Conservation (phyloP, 1,140 invertebrate genomes). For the Dinoponera quadriceps region DNA sequence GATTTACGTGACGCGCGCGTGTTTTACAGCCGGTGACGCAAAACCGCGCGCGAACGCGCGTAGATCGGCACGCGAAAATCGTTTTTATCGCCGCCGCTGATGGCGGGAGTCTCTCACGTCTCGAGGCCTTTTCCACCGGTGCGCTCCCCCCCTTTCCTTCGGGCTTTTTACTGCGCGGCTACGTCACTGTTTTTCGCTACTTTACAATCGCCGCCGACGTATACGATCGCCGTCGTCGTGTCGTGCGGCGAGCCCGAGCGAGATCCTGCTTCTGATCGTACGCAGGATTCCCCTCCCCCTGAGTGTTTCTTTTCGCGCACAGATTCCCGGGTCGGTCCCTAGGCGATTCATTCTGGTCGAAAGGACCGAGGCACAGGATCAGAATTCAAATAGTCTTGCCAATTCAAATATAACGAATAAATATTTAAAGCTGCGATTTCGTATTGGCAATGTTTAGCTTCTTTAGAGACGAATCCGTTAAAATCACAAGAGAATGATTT, state of each 20-base stretch:
- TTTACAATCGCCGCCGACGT: not conserved
- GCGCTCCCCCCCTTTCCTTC: not conserved
- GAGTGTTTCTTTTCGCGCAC: not conserved
- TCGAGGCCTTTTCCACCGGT: not conserved
- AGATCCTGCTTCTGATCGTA: not conserved
- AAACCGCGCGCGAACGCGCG: not conserved
- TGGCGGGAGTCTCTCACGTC: not conserved
- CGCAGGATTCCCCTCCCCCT: not conserved
- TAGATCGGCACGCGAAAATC: slow-evolving; percentile 26
- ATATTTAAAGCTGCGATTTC: not conserved
- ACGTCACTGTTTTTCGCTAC: slow-evolving; percentile 18
- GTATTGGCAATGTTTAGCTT: too few relatives aligned
- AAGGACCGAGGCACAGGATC: not conserved
- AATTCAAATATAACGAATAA: not conserved
- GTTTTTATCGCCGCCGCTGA: not conserved
- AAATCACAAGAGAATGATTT: too few relatives aligned
- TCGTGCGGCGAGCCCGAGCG: not conserved
- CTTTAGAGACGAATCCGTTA: too few relatives aligned
- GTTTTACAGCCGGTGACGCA: slow-evolving; percentile 2
- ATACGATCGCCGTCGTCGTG: not conserved
- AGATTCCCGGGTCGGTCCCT: not conserved
- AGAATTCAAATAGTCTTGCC: not conserved
- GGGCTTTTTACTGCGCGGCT: not conserved
- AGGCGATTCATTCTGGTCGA: not conserved
- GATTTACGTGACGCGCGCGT: slow-evolving; percentile 27